Evolutionary conservation across 2,888 invertebrate species (phyloP).

Genomic region (Temnothorax unifasciatus): DNA sequence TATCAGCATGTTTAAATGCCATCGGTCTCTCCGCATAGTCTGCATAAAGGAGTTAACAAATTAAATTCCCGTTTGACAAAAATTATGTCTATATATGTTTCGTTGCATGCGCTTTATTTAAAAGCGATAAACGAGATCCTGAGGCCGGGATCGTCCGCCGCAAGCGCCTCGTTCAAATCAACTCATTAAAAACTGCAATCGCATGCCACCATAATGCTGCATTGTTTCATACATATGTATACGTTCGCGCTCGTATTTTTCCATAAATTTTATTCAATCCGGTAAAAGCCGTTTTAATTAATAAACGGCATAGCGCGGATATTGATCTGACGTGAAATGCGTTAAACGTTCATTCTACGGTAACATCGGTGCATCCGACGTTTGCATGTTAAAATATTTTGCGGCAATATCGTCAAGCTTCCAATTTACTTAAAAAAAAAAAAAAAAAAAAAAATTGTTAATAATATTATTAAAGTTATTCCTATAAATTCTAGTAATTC

Average conservation of each 20-base stretch:
- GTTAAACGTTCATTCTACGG: slow-evolving; percentile 3
- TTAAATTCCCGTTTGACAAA: not conserved
- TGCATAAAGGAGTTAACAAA: not conserved
- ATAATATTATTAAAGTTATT: not conserved
- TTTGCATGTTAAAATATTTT: slow-evolving; percentile 33
- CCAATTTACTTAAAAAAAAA: not conserved
- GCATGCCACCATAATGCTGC: not conserved
- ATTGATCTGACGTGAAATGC: slow-evolving; percentile 28
- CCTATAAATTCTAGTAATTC: not conserved
- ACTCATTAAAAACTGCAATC: slow-evolving; percentile 35
- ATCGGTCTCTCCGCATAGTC: slow-evolving; percentile 51
- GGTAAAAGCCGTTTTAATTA: slow-evolving; percentile 49
- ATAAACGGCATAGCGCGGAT: slow-evolving; percentile 35
- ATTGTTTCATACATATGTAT: slow-evolving; percentile 15
- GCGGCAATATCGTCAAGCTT: not conserved
- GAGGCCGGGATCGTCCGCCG: not conserved
- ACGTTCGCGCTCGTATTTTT: slow-evolving; percentile 15
- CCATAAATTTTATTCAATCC: slow-evolving; percentile 27
- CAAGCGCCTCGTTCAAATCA: not conserved
- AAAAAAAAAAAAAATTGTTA: not conserved
- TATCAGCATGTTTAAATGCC: slow-evolving; percentile 59
- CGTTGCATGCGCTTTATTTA: not conserved
- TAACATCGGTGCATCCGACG: not conserved
- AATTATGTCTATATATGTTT: slow-evolving; percentile 5
- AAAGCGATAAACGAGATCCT: not conserved